Percentiles rank a stretch among this genome's conserved stretches.
Conservation (phyloP, 37 sponge, comb jelly and placozoan species). For the Eunapius fragilis region DNA sequence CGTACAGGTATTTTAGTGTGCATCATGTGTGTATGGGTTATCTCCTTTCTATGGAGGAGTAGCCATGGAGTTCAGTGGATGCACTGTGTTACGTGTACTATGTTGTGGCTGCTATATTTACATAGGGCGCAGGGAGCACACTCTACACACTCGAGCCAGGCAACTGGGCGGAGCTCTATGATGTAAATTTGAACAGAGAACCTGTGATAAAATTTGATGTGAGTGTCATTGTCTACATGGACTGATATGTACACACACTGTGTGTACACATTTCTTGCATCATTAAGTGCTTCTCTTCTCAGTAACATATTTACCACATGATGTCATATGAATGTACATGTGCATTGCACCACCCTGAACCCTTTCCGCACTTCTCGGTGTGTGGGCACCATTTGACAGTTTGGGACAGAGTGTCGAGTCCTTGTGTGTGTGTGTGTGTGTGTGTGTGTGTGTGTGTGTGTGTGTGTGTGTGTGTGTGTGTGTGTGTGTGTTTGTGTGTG, state of each 20-base stretch:
- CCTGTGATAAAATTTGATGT: constrained; percentile 13
- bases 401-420: too few species aligned
- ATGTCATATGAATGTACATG: too few species aligned
- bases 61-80: neutral
- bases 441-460: too few species aligned
- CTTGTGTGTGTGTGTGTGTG: too few species aligned
- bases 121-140: constrained; percentile 7
- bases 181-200: constrained; percentile 22
- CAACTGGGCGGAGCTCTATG: constrained; percentile 11
- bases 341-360: too few species aligned
- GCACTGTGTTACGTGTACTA: neutral
- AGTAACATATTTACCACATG: too few species aligned
- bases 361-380: too few species aligned
- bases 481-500: too few species aligned
- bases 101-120: neutral
- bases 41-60: neutral
- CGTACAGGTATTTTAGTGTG: neutral
- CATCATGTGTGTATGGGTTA: neutral
- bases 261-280: neutral
- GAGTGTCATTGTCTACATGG: neutral
- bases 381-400: too few species aligned
- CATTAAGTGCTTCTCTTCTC: too few species aligned
- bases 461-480: too few species aligned
- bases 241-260: neutral
- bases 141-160: constrained; percentile 16